phyloP scores from a whole-genome alignment of 2,888 invertebrate genomes.

The Dioctria linearis region DNA sequence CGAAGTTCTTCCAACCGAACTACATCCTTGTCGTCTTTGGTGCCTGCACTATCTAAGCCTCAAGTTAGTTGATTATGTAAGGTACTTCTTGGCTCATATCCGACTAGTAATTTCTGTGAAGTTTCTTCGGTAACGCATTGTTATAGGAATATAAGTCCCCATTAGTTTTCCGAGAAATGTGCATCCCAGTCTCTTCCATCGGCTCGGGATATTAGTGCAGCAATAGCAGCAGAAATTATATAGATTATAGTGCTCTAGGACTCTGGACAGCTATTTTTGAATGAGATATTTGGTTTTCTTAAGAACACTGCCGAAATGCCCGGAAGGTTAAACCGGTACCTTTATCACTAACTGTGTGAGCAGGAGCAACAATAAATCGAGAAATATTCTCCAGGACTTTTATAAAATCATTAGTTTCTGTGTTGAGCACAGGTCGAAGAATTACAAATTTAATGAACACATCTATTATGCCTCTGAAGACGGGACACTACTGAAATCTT shows the following conservation, averaged over 20 bases:
- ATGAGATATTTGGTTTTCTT: slow-evolving; percentile 59
- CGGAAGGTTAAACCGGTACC: slow-evolving; percentile 56
- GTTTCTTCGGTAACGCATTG: not conserved
- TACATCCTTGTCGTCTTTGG: too few relatives aligned
- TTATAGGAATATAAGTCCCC: not conserved
- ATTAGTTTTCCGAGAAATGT: not conserved
- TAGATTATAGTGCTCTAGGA: too few relatives aligned
- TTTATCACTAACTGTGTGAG: slow-evolving; percentile 34
- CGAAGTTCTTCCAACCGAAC: too few relatives aligned
- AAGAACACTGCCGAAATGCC: slow-evolving; percentile 59
- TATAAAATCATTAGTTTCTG: slow-evolving; percentile 56
- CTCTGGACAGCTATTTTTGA: slow-evolving; percentile 60
- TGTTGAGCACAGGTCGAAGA: slow-evolving; percentile 56
- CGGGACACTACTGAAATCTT: too few relatives aligned
- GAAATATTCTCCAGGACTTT: slow-evolving; percentile 55
- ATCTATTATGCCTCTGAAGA: slow-evolving; percentile 56
- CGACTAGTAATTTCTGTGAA: not conserved
- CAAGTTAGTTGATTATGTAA: not conserved
- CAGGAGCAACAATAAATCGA: slow-evolving; percentile 59
- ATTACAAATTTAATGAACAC: slow-evolving; percentile 58
- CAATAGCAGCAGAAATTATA: too few relatives aligned
- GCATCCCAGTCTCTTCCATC: slow-evolving; percentile 2
- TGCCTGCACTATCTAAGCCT: not conserved
- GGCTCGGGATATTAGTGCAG: too few relatives aligned
- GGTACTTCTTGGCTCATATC: not conserved